A percentile compares a stretch with the other conserved stretches of the same genome.
phyloP scores from a whole-genome alignment of 2,113 vertebrate genomes.

The Bujurquina vittata region DNA sequence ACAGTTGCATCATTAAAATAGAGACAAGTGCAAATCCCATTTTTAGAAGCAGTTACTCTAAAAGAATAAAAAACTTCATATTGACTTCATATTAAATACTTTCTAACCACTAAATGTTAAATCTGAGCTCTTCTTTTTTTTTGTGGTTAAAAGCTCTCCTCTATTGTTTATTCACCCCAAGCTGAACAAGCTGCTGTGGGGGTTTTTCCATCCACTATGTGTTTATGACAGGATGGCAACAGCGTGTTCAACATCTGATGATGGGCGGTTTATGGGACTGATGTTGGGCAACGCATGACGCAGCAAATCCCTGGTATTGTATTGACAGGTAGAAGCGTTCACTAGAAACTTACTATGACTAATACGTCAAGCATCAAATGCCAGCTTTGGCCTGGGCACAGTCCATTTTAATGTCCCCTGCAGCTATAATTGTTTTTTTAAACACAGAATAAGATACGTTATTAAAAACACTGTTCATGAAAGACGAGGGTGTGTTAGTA shows the following conservation, averaged over 20 bases:
- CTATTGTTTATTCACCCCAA: neutral
- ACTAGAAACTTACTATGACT: conserved; percentile 41
- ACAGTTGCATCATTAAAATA: neutral
- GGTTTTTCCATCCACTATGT: conserved; percentile 31
- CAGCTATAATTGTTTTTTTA: conserved; percentile 21
- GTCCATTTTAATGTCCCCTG: conserved; percentile 8
- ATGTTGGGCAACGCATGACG: conserved; percentile 38
- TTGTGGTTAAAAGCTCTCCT: neutral
- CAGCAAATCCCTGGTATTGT: neutral
- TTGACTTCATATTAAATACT: neutral
- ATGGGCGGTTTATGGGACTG: conserved; percentile 28
- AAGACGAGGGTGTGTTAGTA: conserved; percentile 18
- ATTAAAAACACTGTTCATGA: conserved; percentile 11
- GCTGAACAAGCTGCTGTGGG: neutral
- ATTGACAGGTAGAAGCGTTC: conserved; percentile 35
- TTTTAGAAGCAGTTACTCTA: neutral
- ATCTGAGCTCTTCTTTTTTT: neutral
- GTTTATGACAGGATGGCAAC: conserved; percentile 29
- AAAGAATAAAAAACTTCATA: fast-evolving
- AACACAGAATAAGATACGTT: neutral
- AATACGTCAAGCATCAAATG: conserved; percentile 20
- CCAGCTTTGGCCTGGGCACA: conserved; percentile 13
- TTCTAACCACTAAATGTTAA: neutral
- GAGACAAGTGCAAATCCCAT: neutral
- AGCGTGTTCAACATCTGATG: neutral